Conservation (phyloP, 2,888 invertebrate genomes). For the Camptogramma bilineatum region DNA sequence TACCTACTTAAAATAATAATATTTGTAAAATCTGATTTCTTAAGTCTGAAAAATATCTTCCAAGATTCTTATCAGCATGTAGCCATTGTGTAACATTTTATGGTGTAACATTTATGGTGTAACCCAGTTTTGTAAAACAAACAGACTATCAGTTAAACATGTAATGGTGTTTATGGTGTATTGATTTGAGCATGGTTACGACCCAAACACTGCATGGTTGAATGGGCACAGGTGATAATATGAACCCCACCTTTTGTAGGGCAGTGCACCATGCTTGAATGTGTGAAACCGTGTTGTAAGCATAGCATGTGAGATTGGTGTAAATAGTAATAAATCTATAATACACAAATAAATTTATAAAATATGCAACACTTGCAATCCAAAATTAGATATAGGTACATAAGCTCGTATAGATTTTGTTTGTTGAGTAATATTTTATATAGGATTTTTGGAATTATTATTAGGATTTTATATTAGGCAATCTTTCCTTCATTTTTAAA, state of each 20-base stretch:
- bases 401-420: too few species aligned
- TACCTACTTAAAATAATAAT: too few species aligned
- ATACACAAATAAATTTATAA: conserved; percentile 4
- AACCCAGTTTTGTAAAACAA: conserved; percentile 23
- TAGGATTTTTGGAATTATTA: too few species aligned
- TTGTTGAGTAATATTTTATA: too few species aligned
- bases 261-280: conserved; percentile 6
- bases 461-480: too few species aligned
- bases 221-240: conserved; percentile 26
- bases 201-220: conserved; percentile 26
- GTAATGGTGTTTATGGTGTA: conserved; percentile 33
- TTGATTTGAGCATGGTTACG: conserved; percentile 28
- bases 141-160: conserved; percentile 13
- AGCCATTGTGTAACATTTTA: conserved; percentile 12
- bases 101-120: conserved; percentile 20
- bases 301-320: conserved; percentile 22
- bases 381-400: conserved; percentile 16
- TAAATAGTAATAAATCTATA: conserved; percentile 3
- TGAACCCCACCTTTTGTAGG: conserved; percentile 9
- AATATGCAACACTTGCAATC: conserved; percentile 19
- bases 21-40: too few species aligned
- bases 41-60: too few species aligned
- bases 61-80: neutral
- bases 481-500: too few species aligned
- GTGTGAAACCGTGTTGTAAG: conserved; percentile 18